Evolutionary conservation across 2,797 vertebrate genomes (phyloP).

Genomic region (Potorous gilbertii): DNA sequence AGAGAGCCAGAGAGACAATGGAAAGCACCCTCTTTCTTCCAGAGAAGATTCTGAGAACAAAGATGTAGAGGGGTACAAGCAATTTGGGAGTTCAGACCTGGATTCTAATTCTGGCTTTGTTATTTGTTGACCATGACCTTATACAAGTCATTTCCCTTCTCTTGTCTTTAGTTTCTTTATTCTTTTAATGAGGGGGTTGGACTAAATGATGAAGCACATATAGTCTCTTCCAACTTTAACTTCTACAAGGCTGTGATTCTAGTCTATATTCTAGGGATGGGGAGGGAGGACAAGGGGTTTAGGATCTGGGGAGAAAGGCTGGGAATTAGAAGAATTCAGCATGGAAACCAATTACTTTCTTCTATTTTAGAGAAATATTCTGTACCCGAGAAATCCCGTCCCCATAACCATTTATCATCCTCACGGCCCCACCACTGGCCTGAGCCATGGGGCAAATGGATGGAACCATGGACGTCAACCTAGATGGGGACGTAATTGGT

Average conservation of each 20-base stretch:
- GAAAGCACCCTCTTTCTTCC: neutral
- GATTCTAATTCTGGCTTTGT: too few relatives aligned
- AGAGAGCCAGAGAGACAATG: neutral
- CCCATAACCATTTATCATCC: neutral
- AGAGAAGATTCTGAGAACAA: too few relatives aligned
- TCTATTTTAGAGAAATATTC: slow-evolving; percentile 64
- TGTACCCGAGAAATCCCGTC: slow-evolving; percentile 38
- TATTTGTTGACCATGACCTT: neutral
- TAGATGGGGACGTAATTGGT: neutral
- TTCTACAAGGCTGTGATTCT: neutral
- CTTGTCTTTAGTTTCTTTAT: neutral
- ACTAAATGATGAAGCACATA: too few relatives aligned
- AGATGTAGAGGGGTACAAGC: too few relatives aligned
- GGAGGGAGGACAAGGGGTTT: neutral
- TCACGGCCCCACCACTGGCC: neutral
- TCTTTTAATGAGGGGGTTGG: neutral
- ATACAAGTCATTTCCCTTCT: neutral
- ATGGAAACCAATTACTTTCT: slow-evolving; percentile 31
- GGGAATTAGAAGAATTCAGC: neutral
- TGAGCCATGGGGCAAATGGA: neutral
- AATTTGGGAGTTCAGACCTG: too few relatives aligned
- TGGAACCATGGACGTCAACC: neutral
- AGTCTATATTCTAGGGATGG: neutral
- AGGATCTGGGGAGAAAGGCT: neutral
- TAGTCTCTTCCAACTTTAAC: neutral